Percentiles rank a stretch among this genome's conserved stretches.
phyloP scores from a whole-genome alignment of 92 coral and sea anemone genomes.

The Pocillopora grandis region DNA sequence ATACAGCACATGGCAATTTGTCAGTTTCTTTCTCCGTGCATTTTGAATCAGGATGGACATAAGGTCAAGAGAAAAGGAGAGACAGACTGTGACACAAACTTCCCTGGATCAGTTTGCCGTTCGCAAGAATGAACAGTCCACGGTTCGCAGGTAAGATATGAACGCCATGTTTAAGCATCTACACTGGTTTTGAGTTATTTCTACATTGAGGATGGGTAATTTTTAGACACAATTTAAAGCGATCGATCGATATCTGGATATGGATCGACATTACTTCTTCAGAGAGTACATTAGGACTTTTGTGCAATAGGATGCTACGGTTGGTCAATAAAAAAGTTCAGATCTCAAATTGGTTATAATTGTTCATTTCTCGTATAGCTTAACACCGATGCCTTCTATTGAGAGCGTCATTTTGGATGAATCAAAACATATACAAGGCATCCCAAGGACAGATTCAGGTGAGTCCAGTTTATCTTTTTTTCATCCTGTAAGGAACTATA shows the following conservation, averaged over 20 bases:
- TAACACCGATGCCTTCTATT: slow-evolving; percentile 27
- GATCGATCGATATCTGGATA: slow-evolving; percentile 10
- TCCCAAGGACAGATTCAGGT: no score
- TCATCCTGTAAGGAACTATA: no score
- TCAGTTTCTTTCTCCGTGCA: slow-evolving; percentile 15
- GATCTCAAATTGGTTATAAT: not conserved
- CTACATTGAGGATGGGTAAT: slow-evolving; percentile 9
- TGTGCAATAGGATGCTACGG: slow-evolving; percentile 7
- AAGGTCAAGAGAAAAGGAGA: not conserved
- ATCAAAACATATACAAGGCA: not conserved
- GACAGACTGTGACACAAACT: slow-evolving; percentile 8
- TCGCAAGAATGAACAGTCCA: slow-evolving; percentile 36
- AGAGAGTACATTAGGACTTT: not conserved
- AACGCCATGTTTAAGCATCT: slow-evolving; percentile 31
- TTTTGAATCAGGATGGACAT: slow-evolving; percentile 36
- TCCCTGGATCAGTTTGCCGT: slow-evolving; percentile 39
- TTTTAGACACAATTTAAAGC: not conserved
- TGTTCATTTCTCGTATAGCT: slow-evolving; percentile 16
- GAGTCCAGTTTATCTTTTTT: no score
- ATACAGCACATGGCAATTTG: slow-evolving; percentile 29
- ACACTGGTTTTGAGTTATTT: slow-evolving; percentile 21
- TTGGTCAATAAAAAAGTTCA: slow-evolving; percentile 13
- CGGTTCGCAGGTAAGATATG: slow-evolving; percentile 31
- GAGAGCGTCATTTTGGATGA: slow-evolving; percentile 26
- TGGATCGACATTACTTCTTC: slow-evolving; percentile 10